Conservation (phyloP, 2,888 invertebrate genomes). For the Drosophila dives region DNA sequence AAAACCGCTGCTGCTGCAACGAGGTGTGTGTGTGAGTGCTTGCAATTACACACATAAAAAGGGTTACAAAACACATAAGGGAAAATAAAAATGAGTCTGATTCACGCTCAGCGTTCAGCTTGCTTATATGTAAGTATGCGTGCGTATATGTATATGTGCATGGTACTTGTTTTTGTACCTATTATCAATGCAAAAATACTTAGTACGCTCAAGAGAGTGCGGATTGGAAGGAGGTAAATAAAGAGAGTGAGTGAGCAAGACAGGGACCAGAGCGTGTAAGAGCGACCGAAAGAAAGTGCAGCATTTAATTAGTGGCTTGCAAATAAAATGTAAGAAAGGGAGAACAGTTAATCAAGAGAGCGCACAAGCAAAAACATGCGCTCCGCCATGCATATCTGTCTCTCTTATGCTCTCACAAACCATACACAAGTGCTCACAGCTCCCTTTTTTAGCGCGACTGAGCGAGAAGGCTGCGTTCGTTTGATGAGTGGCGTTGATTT, state of each 20-base stretch:
- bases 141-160: not conserved
- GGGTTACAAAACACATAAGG: slow-evolving; percentile 35
- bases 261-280: not conserved
- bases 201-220: not conserved
- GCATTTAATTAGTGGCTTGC: slow-evolving; percentile 37
- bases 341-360: slow-evolving; percentile 24
- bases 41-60: slow-evolving; percentile 42
- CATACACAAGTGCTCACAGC: not conserved
- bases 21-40: slow-evolving; percentile 26
- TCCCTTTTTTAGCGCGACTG: slow-evolving; percentile 19
- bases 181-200: slow-evolving; percentile 32
- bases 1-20: slow-evolving; percentile 30
- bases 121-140: slow-evolving; percentile 1
- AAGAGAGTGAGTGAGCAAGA: not conserved
- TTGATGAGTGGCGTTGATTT: slow-evolving; percentile 70
- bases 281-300: not conserved
- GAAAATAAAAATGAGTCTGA: slow-evolving; percentile 23
- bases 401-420: slow-evolving; percentile 29
- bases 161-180: slow-evolving; percentile 41
- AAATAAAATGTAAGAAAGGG: slow-evolving; percentile 21
- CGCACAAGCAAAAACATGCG: not conserved
- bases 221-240: not conserved
- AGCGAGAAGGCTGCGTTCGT: slow-evolving; percentile 59
- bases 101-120: not conserved
- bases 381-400: slow-evolving; percentile 12